These are phyloP conservation scores for Sinocyclocheilus grahami DNA, from an alignment of 2,113 vertebrate species.

Conservation along the genomic window DNA sequence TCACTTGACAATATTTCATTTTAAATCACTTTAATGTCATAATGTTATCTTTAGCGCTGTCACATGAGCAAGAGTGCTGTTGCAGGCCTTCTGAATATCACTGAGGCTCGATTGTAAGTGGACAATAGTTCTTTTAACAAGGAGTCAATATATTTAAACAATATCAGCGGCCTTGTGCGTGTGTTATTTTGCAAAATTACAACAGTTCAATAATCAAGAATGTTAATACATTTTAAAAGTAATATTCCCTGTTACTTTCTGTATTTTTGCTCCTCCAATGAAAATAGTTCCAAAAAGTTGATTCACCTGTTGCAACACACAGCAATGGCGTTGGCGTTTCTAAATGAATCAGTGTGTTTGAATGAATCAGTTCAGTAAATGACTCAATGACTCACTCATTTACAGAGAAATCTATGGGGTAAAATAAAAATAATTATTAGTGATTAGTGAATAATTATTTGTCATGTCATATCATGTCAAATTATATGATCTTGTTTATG, in stretches of 20 bases:
- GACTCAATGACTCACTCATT: conserved; percentile 1
- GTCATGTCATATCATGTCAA: too few species aligned
- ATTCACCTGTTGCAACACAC: neutral
- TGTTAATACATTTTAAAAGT: neutral
- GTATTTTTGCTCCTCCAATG: neutral
- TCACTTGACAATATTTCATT: neutral
- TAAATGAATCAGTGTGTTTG: neutral
- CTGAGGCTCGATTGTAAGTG: neutral
- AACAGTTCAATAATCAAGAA: neutral
- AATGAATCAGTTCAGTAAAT: neutral
- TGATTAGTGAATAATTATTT: neutral
- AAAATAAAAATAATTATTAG: neutral
- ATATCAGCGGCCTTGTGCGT: neutral
- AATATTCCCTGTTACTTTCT: neutral
- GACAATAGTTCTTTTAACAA: neutral
- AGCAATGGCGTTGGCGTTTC: neutral
- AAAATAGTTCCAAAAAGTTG: neutral
- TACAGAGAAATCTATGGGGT: neutral
- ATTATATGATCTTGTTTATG: too few species aligned
- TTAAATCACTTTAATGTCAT: neutral
- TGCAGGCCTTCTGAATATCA: neutral
- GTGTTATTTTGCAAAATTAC: neutral
- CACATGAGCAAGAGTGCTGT: neutral
- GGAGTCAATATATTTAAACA: neutral
- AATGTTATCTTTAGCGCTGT: neutral